Conservation (phyloP, 2,888 invertebrate genomes). For the Exephanes ischioxanthus region DNA sequence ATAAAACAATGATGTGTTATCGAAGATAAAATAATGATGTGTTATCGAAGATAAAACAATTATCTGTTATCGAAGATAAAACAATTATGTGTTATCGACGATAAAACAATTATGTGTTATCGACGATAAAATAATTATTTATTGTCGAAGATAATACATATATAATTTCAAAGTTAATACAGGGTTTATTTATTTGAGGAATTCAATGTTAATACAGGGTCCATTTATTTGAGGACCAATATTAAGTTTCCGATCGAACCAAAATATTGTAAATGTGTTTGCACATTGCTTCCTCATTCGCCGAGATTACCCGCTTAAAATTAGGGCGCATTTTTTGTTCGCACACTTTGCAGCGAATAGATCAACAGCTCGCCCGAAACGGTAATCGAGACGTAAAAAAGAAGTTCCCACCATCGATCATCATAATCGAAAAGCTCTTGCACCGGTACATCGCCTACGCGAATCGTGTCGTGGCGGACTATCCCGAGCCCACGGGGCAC, state of each 20-base stretch:
- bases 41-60: slow-evolving; percentile 24
- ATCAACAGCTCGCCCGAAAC: too few relatives aligned
- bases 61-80: neutral
- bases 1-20: neutral
- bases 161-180: slow-evolving; percentile 31
- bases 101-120: too few relatives aligned
- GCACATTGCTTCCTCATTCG: too few relatives aligned
- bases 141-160: slow-evolving; percentile 3
- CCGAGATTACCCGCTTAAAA: neutral
- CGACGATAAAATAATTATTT: too few relatives aligned
- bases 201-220: too few relatives aligned
- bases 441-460: slow-evolving; percentile 52
- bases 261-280: neutral
- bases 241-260: too few relatives aligned
- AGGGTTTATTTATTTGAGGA: too few relatives aligned
- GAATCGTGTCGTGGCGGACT: slow-evolving; percentile 41
- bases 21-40: neutral
- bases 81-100: too few relatives aligned
- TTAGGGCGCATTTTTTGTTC: neutral
- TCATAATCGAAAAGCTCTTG: slow-evolving; percentile 33
- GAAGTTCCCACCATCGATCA: neutral
- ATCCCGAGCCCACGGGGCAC: slow-evolving; percentile 28
- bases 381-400: neutral
- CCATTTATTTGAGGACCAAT: neutral
- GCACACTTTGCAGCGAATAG: too few relatives aligned